Evolutionary conservation across 2,888 invertebrate species (phyloP).

Genomic region (Ethmia dodecea): DNA sequence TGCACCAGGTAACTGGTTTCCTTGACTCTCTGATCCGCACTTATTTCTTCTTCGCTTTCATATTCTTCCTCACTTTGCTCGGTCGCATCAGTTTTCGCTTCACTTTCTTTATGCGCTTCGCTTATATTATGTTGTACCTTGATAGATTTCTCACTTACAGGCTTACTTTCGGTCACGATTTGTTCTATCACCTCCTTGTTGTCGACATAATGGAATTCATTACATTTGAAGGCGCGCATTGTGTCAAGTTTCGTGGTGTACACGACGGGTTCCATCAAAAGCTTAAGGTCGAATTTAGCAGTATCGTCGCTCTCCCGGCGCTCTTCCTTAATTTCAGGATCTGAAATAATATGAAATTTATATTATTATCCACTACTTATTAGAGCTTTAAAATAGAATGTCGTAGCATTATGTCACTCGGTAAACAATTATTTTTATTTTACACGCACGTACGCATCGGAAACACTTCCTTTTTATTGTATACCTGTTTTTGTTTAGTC

Average conservation of each 20-base stretch:
- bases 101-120: background rate
- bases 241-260: conserved; percentile 52
- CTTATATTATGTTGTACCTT: conserved; percentile 7
- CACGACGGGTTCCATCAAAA: conserved; percentile 50
- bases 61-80: background rate
- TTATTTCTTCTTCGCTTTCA: conserved; percentile 15
- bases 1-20: conserved; percentile 42
- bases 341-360: too few relatives aligned
- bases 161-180: conserved; percentile 46
- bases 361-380: too few relatives aligned
- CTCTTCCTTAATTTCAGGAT: too few relatives aligned
- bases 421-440: too few relatives aligned
- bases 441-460: too few relatives aligned
- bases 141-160: conserved; percentile 24
- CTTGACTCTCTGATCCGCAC: conserved; percentile 32
- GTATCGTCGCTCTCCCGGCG: background rate
- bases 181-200: conserved; percentile 34
- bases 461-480: too few relatives aligned
- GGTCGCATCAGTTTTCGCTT: background rate
- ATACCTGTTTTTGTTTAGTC: too few relatives aligned
- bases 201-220: conserved; percentile 25
- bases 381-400: too few relatives aligned
- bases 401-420: too few relatives aligned
- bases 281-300: conserved; percentile 50
- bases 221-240: conserved; percentile 40